phyloP scores from a whole-genome alignment of 2,888 invertebrate genomes.

The Andrena dorsata region DNA sequence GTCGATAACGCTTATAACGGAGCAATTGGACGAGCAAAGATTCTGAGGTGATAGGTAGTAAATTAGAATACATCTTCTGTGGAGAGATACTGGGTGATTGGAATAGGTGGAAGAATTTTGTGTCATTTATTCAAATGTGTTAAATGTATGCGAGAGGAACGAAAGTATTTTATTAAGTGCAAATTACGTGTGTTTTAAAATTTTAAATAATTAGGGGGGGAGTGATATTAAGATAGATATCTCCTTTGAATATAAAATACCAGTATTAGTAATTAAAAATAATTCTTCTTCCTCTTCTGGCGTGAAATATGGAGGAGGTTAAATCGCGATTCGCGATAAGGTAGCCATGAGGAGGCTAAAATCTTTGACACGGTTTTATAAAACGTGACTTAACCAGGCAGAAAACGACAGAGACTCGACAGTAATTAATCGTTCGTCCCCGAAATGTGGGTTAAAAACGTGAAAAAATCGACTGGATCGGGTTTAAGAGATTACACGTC shows the following conservation, averaged over 20 bases:
- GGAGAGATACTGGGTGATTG: no score
- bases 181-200: no score
- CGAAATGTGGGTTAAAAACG: neutral
- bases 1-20: conserved; percentile 34
- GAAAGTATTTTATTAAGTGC: no score
- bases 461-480: conserved; percentile 1
- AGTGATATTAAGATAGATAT: no score
- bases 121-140: no score
- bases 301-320: neutral
- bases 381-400: neutral
- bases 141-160: no score
- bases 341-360: neutral
- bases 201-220: no score
- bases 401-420: neutral
- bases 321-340: neutral
- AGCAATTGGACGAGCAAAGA: conserved; percentile 10
- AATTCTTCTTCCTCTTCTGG: neutral
- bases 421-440: conserved; percentile 20
- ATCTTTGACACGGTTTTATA: neutral
- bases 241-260: no score
- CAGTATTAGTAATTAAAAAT: neutral
- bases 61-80: no score
- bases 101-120: no score
- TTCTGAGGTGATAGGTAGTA: neutral
- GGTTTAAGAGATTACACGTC: conserved; percentile 18